phyloP scores from a whole-genome alignment of 2,888 invertebrate species.

The Ellobium chinense region DNA sequence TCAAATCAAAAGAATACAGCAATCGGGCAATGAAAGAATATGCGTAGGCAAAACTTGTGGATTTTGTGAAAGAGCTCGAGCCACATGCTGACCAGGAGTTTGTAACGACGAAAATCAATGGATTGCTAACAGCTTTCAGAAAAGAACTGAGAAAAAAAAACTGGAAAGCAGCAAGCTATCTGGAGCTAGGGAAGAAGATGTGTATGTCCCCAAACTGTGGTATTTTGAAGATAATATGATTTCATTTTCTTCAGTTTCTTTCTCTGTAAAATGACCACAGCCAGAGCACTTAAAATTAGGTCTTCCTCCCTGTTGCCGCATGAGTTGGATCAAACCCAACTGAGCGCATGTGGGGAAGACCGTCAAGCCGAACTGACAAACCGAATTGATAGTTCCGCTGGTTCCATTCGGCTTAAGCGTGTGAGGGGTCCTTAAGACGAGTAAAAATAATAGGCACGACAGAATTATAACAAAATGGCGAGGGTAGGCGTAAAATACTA shows the following conservation, averaged over 20 bases:
- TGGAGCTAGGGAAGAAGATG: too few relatives aligned
- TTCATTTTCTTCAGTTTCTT: neutral
- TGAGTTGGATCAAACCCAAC: neutral
- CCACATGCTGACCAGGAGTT: neutral
- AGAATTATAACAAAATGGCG: too few relatives aligned
- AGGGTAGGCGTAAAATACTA: too few relatives aligned
- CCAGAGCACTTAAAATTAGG: neutral
- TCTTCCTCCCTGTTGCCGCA: neutral
- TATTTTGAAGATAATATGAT: too few relatives aligned
- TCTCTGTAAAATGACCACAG: neutral
- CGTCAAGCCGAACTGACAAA: neutral
- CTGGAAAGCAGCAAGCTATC: too few relatives aligned
- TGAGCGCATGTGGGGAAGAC: too few relatives aligned
- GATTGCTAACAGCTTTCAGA: neutral
- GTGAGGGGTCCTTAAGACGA: too few relatives aligned
- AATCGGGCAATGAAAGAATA: neutral
- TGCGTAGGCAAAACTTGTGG: neutral
- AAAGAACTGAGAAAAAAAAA: neutral
- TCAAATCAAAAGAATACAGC: constrained; percentile 3
- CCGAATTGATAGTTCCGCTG: too few relatives aligned
- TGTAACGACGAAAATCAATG: neutral
- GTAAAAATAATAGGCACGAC: too few relatives aligned
- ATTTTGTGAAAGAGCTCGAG: neutral
- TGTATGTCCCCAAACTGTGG: too few relatives aligned
- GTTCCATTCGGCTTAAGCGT: too few relatives aligned